These are phyloP conservation scores for Eumaeus atala DNA, from an alignment of 1,140 invertebrate species.

Conservation along the genomic window DNA sequence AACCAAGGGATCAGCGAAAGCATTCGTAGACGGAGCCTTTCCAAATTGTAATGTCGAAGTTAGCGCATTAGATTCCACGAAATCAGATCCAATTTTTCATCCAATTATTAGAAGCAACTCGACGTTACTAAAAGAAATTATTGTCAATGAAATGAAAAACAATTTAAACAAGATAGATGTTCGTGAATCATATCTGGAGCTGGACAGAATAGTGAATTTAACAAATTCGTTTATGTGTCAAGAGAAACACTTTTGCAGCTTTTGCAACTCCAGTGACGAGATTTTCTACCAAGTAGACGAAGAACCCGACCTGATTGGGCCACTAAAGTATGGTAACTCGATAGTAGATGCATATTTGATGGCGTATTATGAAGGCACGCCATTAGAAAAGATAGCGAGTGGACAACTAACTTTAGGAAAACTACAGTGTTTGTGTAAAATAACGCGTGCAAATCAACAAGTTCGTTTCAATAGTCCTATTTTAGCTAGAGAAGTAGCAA, in stretches of 20 bases:
- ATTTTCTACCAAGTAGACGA: slow-evolving; percentile 36
- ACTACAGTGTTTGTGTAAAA: slow-evolving; percentile 39
- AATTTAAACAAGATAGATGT: slow-evolving; percentile 36
- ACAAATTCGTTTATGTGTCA: slow-evolving; percentile 40
- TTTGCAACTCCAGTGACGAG: slow-evolving; percentile 30
- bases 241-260: slow-evolving; percentile 36
- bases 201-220: slow-evolving; percentile 46
- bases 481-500: slow-evolving; percentile 38
- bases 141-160: slow-evolving; percentile 36
- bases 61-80: slow-evolving; percentile 29
- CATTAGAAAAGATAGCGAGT: slow-evolving; percentile 44
- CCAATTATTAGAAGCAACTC: slow-evolving; percentile 40
- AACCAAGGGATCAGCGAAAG: slow-evolving; percentile 42
- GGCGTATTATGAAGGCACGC: slow-evolving; percentile 51
- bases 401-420: slow-evolving; percentile 36
- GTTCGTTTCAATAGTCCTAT: slow-evolving; percentile 38
- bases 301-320: slow-evolving; percentile 46
- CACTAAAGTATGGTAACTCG: slow-evolving; percentile 40
- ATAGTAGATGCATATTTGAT: slow-evolving; percentile 55
- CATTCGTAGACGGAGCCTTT: slow-evolving; percentile 46
- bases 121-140: slow-evolving; percentile 27
- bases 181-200: slow-evolving; percentile 31
- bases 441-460: slow-evolving; percentile 47
- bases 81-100: slow-evolving; percentile 50
- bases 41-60: slow-evolving; percentile 38